Evolutionary conservation across 2,797 vertebrate genomes (phyloP).

Genomic region (Oreochromis grahami): DNA sequence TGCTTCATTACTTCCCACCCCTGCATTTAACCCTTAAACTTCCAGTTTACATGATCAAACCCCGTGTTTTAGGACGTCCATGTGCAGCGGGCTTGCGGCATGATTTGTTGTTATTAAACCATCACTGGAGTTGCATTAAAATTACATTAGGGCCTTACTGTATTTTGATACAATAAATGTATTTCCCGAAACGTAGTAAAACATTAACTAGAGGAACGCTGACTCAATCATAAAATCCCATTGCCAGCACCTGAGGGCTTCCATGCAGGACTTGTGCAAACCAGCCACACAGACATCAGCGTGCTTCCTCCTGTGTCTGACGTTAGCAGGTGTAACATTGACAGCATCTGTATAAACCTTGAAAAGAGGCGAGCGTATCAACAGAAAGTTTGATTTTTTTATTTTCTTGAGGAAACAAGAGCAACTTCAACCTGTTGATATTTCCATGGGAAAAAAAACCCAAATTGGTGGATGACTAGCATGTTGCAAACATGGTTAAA

Average conservation of each 20-base stretch:
- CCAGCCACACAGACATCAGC: not conserved
- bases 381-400: accelerated
- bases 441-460: accelerated
- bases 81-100: not conserved
- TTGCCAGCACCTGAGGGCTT: not conserved
- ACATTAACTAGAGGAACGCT: not conserved
- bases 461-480: not conserved
- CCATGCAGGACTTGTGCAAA: not conserved
- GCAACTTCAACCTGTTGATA: not conserved
- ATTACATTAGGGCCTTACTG: not conserved
- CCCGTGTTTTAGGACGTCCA: accelerated
- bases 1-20: not conserved
- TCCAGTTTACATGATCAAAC: not conserved
- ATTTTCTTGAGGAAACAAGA: not conserved
- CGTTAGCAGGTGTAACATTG: not conserved
- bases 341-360: not conserved
- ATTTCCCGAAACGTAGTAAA: not conserved
- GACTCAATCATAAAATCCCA: not conserved
- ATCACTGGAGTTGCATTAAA: not conserved
- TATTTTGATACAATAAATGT: not conserved
- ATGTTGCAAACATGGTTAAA: not conserved
- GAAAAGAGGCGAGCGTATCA: accelerated
- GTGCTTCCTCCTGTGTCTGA: not conserved
- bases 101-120: not conserved
- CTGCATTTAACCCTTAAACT: not conserved